Evolutionary conservation across 2,113 vertebrate species (phyloP).

Genomic region (Echinops telfairi): DNA sequence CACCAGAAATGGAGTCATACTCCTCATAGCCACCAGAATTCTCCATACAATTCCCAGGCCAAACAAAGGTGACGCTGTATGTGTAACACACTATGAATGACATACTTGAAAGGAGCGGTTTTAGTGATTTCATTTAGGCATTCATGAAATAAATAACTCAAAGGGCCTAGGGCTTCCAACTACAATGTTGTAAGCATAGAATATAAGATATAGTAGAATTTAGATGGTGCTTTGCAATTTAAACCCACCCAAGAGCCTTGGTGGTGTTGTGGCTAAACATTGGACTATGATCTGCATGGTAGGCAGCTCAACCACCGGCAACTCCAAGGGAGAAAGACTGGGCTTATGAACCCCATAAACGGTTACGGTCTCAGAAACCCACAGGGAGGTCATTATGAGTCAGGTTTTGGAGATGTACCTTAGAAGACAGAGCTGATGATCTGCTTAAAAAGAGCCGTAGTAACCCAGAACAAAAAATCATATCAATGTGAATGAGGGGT

Average conservation of each 20-base stretch:
- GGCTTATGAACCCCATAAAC: too few relatives aligned
- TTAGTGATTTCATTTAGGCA: not conserved
- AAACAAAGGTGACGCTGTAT: not conserved
- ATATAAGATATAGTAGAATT: not conserved
- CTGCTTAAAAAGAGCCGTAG: too few relatives aligned
- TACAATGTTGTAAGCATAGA: conserved; percentile 19
- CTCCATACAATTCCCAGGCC: not conserved
- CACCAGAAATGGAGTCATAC: conserved; percentile 6
- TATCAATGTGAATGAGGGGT: too few relatives aligned
- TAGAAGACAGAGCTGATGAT: too few relatives aligned
- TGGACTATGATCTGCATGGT: too few relatives aligned
- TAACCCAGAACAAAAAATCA: too few relatives aligned
- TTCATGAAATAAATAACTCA: conserved; percentile 29
- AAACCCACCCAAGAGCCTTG: too few relatives aligned
- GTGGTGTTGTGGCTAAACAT: too few relatives aligned
- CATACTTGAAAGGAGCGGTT: not conserved
- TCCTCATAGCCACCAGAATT: not conserved
- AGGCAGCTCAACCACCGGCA: too few relatives aligned
- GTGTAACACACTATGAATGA: not conserved
- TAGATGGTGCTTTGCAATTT: not conserved
- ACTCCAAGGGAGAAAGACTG: too few relatives aligned
- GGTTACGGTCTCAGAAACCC: not conserved
- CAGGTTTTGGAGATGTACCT: not conserved
- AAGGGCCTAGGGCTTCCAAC: not conserved
- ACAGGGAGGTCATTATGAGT: not conserved